These are phyloP conservation scores for Telmatherina bonti DNA, from an alignment of 2,797 vertebrate genomes.

Conservation along the genomic window DNA sequence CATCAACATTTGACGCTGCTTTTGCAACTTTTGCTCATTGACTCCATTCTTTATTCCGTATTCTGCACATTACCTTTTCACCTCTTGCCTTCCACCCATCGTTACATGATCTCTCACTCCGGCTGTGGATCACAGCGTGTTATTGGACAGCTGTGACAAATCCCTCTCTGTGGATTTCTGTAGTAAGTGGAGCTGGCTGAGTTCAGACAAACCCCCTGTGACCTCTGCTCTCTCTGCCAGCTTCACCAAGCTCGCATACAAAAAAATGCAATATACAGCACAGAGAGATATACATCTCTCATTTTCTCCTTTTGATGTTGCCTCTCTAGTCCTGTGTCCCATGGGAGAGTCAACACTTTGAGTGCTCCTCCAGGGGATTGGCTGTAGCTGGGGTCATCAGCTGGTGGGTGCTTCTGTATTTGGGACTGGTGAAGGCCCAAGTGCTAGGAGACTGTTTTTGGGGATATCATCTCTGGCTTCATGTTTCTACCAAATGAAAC, in stretches of 20 bases:
- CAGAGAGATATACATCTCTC: constrained; percentile 70
- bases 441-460: constrained; percentile 25
- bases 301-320: constrained; percentile 59
- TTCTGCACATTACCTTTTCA: constrained; percentile 5
- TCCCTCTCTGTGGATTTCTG: constrained; percentile 54
- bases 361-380: constrained; percentile 47
- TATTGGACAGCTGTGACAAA: constrained; percentile 40
- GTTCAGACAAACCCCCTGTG: constrained; percentile 37
- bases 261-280: constrained; percentile 48
- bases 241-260: constrained; percentile 48
- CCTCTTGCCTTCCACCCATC: constrained; percentile 17
- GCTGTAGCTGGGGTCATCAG: constrained; percentile 68
- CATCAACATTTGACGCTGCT: constrained; percentile 10
- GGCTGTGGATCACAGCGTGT: constrained; percentile 14
- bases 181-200: constrained; percentile 49
- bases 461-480: constrained; percentile 52
- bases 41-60: too few species aligned
- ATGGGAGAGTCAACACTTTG: constrained; percentile 59
- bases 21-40: too few species aligned
- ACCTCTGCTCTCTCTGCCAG: constrained; percentile 59
- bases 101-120: constrained; percentile 17
- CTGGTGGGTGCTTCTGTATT: constrained; percentile 56
- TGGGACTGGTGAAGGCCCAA: constrained; percentile 21
- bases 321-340: constrained; percentile 54
- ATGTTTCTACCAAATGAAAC: constrained; percentile 53